Evolutionary conservation across 2,888 invertebrate species (phyloP).

Genomic region (Physocephala rufipes): DNA sequence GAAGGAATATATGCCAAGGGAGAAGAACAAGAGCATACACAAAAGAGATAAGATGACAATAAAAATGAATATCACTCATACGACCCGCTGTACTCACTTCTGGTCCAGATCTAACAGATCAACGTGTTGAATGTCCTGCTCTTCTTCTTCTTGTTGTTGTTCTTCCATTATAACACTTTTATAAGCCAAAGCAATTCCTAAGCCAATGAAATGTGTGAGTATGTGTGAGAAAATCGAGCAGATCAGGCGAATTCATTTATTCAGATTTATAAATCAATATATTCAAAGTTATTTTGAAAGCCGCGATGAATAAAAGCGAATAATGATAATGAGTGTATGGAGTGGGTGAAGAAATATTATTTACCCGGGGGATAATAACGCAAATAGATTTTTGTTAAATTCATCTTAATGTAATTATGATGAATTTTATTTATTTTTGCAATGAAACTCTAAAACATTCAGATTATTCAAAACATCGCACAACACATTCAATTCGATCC

Average conservation of each 20-base stretch:
- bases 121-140: conserved; percentile 70
- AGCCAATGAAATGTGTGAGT: neutral
- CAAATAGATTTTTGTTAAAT: conserved; percentile 74
- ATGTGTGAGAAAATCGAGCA: too few relatives aligned
- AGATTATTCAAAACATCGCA: too few relatives aligned
- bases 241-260: too few relatives aligned
- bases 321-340: neutral
- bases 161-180: conserved; percentile 68
- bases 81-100: conserved; percentile 67
- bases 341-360: neutral
- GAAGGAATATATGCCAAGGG: neutral
- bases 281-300: too few relatives aligned
- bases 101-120: conserved; percentile 73
- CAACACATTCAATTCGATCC: too few relatives aligned
- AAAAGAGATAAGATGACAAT: neutral
- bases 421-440: neutral
- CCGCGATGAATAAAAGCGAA: neutral
- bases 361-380: conserved; percentile 78
- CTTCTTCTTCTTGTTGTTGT: conserved; percentile 64
- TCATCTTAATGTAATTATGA: conserved; percentile 66
- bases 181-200: conserved; percentile 73
- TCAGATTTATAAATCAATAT: too few relatives aligned
- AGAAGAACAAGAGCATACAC: neutral
- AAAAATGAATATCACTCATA: conserved; percentile 11
- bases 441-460: neutral